These are phyloP conservation scores for Brienomyrus longianalis DNA, from an alignment of 2,113 vertebrate genomes.

Conservation along the genomic window DNA sequence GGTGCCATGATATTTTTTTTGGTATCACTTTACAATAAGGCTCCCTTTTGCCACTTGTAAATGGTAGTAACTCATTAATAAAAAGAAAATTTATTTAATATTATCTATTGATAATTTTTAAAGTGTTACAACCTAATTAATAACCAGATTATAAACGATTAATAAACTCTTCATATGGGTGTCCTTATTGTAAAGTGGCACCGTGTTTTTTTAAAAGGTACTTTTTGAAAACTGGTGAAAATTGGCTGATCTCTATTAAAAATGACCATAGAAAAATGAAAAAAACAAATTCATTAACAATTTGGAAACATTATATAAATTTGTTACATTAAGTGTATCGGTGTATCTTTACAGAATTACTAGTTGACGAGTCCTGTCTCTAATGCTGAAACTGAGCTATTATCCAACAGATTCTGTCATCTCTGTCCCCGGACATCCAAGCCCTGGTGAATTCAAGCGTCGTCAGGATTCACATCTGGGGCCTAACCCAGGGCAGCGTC, in stretches of 20 bases:
- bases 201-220: neutral
- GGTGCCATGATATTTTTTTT: no score
- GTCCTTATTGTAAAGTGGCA: no score
- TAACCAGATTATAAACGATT: no score
- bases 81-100: no score
- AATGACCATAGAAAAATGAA: neutral
- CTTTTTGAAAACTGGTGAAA: neutral
- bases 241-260: neutral
- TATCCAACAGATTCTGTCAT: constrained; percentile 55
- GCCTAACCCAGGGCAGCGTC: constrained; percentile 60
- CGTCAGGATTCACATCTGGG: constrained; percentile 56
- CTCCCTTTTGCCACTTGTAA: no score
- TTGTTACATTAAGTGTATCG: neutral
- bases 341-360: neutral
- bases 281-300: neutral
- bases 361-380: neutral
- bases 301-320: neutral
- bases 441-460: constrained; percentile 50
- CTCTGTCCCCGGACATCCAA: constrained; percentile 45
- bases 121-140: no score
- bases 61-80: no score
- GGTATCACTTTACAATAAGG: no score
- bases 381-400: neutral
- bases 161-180: no score
- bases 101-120: no score